phyloP scores from a whole-genome alignment of 1,140 invertebrate genomes.

The Drosophila busckii region DNA sequence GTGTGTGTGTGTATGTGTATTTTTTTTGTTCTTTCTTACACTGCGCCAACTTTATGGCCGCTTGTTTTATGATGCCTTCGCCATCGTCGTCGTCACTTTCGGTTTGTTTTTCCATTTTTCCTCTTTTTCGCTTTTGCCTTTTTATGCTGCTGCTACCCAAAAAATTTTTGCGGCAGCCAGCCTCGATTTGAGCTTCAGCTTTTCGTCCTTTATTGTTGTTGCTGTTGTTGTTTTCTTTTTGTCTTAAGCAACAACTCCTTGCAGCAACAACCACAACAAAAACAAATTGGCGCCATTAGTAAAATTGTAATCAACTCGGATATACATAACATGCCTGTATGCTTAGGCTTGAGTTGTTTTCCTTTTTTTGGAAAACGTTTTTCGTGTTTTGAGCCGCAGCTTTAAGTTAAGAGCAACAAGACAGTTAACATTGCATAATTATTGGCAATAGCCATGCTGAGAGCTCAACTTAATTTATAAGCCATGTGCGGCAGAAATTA shows the following conservation, averaged over 20 bases:
- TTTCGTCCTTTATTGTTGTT: too few relatives aligned
- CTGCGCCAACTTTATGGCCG: slow-evolving; percentile 8
- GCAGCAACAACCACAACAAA: slow-evolving; percentile 28
- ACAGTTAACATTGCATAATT: too few relatives aligned
- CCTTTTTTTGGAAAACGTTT: too few relatives aligned
- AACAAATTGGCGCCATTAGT: slow-evolving; percentile 69
- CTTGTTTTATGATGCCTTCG: slow-evolving; percentile 35
- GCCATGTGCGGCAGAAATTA: too few relatives aligned
- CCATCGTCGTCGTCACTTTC: slow-evolving; percentile 39
- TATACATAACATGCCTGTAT: slow-evolving; percentile 19
- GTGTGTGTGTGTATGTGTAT: slow-evolving; percentile 16
- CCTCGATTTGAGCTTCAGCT: too few relatives aligned
- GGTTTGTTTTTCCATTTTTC: slow-evolving; percentile 29
- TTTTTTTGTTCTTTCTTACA: slow-evolving; percentile 4
- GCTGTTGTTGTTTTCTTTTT: background rate
- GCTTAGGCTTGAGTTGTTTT: too few relatives aligned
- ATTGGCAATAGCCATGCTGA: too few relatives aligned
- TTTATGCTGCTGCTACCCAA: slow-evolving; percentile 8
- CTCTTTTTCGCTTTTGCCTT: slow-evolving; percentile 22
- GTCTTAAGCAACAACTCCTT: slow-evolving; percentile 6
- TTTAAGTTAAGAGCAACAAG: too few relatives aligned
- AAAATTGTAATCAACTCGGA: slow-evolving; percentile 61
- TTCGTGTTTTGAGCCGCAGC: too few relatives aligned
- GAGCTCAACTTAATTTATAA: too few relatives aligned
- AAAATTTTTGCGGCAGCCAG: background rate